Base-by-base conservation (phyloP, 2,888 invertebrate species). In the Orthonychiurus folsomi region DNA sequence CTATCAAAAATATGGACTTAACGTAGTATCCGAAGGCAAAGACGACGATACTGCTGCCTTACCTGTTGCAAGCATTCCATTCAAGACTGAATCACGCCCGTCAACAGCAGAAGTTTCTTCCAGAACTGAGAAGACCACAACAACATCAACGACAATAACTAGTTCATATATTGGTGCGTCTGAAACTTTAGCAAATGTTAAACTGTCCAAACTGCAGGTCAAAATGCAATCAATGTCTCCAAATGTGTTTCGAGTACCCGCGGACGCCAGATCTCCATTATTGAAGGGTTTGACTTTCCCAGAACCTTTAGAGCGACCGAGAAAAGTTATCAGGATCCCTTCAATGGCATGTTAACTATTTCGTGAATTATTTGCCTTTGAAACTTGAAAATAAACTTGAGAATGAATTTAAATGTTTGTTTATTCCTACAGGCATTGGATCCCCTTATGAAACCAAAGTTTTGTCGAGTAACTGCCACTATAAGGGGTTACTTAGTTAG, bases 401-500 rank as follows among this genome's bases (percentile, higher is more conserved):
- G 24, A n/a, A n/a, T n/a, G n/a, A n/a, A n/a, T n/a, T n/a, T n/a
- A n/a, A n/a, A n/a, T n/a, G n/a, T n/a, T 9, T 60, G 3, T 55
- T 47, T 62, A 28, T 21, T 58, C 53, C 60, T 50, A 20, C 50
- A 72, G 67, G 68, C 67, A 1, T 62, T 60, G 15, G 69, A 72
- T 50, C 72, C 73, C 12, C 52, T 27, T 9, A 69, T 72, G 60
- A 66, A 72, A 59, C 65, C 66, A 3, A 73, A 72, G 56, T 78
- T 77, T 73, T 73, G 74, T 56, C 69, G 73, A 59, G 68, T 79
- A 9, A 63, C 66, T 73, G 79, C 79, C 28, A 72, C 75, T 27
- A 79, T 76, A 0, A 85, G 84, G 73, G 93, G 94, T 0, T 93
- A 84, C 76, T 79, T 94, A 61, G 86, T 87, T 24, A 83, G 94